phyloP scores from a whole-genome alignment of 2,888 invertebrate species.

The Idaea aversata region DNA sequence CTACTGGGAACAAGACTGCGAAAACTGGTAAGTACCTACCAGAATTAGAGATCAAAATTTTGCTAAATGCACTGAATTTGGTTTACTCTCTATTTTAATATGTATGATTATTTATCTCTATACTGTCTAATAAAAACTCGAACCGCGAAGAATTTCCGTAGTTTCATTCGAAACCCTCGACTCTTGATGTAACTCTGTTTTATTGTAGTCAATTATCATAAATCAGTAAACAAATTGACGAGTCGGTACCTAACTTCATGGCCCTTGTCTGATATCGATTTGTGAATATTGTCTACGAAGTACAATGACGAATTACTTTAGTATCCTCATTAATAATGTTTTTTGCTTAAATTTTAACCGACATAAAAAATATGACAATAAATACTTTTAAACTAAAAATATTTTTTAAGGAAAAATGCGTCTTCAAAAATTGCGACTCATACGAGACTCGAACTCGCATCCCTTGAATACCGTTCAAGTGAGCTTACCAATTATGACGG shows the following conservation, averaged over 20 bases:
- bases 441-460: too few relatives aligned
- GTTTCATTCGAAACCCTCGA: slow-evolving; percentile 22
- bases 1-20: too few relatives aligned
- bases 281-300: slow-evolving; percentile 31
- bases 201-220: slow-evolving; percentile 49
- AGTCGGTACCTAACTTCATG: slow-evolving; percentile 32
- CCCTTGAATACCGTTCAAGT: too few relatives aligned
- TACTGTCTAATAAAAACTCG: slow-evolving; percentile 26
- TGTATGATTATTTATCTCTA: neutral
- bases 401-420: too few relatives aligned
- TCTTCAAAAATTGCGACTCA: too few relatives aligned
- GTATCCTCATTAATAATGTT: slow-evolving; percentile 2
- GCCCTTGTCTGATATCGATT: slow-evolving; percentile 39
- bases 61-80: too few relatives aligned
- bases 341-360: slow-evolving; percentile 2
- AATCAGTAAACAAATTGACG: slow-evolving; percentile 47
- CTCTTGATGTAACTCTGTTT: slow-evolving; percentile 37
- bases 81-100: neutral
- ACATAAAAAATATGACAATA: too few relatives aligned
- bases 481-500: too few relatives aligned
- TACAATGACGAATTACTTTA: slow-evolving; percentile 23
- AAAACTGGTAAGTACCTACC: too few relatives aligned
- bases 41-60: too few relatives aligned
- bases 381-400: too few relatives aligned
- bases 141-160: slow-evolving; percentile 29